These are phyloP conservation scores for Venturia canescens DNA, from an alignment of 1,140 invertebrate genomes.

Conservation along the genomic window DNA sequence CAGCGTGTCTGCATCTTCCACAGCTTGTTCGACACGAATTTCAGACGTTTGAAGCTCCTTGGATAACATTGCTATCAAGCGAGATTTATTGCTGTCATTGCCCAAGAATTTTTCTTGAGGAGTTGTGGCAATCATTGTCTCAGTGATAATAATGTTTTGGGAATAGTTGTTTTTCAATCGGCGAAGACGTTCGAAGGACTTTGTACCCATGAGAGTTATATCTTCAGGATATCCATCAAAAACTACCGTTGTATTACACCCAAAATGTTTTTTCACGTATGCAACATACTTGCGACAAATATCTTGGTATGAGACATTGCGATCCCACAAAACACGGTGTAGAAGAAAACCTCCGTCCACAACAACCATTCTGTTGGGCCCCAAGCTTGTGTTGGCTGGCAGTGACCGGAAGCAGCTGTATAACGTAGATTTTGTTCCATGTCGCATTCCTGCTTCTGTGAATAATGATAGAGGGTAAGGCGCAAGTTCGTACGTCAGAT, in stretches of 20 bases:
- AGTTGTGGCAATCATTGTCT: constrained; percentile 27
- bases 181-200: constrained; percentile 40
- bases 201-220: constrained; percentile 27
- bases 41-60: constrained; percentile 2
- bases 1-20: neutral
- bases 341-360: constrained; percentile 67
- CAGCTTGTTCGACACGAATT: constrained; percentile 2
- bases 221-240: constrained; percentile 54
- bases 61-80: constrained; percentile 36
- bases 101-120: constrained; percentile 49
- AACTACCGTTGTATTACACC: constrained; percentile 34
- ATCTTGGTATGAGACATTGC: constrained; percentile 62
- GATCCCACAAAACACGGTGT: constrained; percentile 61
- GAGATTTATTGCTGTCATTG: constrained; percentile 43
- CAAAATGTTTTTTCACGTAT: constrained; percentile 43
- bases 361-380: constrained; percentile 7
- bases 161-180: constrained; percentile 10
- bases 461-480: neutral
- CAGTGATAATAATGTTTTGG: constrained; percentile 37
- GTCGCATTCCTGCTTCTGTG: neutral
- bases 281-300: constrained; percentile 70
- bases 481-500: constrained; percentile 17
- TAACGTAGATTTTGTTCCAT: neutral
- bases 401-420: neutral
- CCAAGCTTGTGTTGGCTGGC: neutral